These are phyloP conservation scores for Chironomus tentans DNA, from an alignment of 2,888 invertebrate species.

Conservation along the genomic window DNA sequence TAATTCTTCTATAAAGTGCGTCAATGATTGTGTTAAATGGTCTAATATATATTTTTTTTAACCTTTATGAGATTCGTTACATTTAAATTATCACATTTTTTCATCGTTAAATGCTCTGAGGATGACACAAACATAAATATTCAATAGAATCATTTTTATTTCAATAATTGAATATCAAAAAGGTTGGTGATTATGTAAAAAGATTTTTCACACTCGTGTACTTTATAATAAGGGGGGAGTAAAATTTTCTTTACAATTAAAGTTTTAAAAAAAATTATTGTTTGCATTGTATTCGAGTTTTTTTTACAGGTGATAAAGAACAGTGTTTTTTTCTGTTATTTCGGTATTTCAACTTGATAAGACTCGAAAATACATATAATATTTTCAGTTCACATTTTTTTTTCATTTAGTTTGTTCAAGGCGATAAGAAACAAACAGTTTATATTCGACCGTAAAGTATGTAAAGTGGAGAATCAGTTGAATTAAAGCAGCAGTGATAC, in stretches of 20 bases:
- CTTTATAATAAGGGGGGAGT: neutral
- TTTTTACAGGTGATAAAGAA: slow-evolving; percentile 14
- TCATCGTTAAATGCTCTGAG: too few species aligned
- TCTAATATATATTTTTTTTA: neutral
- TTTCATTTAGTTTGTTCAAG: neutral
- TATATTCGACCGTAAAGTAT: neutral
- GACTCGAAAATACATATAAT: neutral
- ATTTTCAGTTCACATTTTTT: neutral
- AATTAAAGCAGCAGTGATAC: neutral
- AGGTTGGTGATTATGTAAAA: neutral
- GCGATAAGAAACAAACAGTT: slow-evolving; percentile 3
- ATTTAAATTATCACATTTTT: slow-evolving; percentile 7
- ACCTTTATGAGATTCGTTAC: neutral
- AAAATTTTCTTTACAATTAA: too few species aligned
- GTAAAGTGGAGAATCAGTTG: neutral
- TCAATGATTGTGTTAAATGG: neutral
- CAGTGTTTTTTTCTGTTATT: neutral
- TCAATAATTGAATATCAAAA: neutral
- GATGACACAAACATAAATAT: too few species aligned
- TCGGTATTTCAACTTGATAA: neutral
- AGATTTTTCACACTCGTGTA: neutral
- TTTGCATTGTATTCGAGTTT: neutral
- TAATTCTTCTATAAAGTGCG: neutral
- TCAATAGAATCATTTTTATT: too few species aligned
- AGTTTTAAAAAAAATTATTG: neutral